Base-by-base conservation (phyloP, 2,888 invertebrate genomes). In the Nephrotoma appendiculata region DNA sequence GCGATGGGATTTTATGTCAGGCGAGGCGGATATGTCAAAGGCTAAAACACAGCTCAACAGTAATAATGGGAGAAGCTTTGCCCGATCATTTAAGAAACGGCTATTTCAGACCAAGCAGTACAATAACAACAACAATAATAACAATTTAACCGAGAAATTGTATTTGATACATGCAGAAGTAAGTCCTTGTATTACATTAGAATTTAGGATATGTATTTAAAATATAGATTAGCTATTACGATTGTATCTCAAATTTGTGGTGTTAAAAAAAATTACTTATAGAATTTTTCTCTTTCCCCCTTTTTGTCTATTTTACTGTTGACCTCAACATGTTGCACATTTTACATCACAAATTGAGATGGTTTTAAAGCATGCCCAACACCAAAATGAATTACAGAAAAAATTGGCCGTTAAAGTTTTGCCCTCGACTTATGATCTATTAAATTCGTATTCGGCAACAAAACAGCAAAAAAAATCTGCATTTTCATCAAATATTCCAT, bases 1-100 rank as follows among this genome's bases (percentile, higher is more conserved):
- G 86, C 94, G 97, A 87, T 98, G 98, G 98, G 97, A 97, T 91
- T 98, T 98, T 93, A 96, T 98, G 90, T 96, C 96, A 88, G 97
- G 97, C 87, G 95, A 95, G 90, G 89, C 94, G 89, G 90, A 94
- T 91, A 93, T 94, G 90, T 91, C 92, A 88, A 89, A 91, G 88
- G 90, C 91, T 52, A 89, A 90, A 19, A 90, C 91, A 2, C 91
- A 90, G 87, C 89, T 90, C 12, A 89, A 89, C 6, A 87, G 87
- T 12, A 90, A 89, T 45, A 89, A 88, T 86, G 90, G 90, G 5
- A 90, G 90, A 71, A 91, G 91, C 83, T 91, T 91, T 86, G 88
- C 91, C 5, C 89, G 91, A 43, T 91, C 91, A 87, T 91, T 92
- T 31, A 92, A 91, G 86, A 92, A 92, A 83, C 90, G 92, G 19